Percentiles rank a stretch among this genome's conserved stretches.
Conservation (phyloP, 2,797 vertebrate species). For the Poeciliopsis gracilis region DNA sequence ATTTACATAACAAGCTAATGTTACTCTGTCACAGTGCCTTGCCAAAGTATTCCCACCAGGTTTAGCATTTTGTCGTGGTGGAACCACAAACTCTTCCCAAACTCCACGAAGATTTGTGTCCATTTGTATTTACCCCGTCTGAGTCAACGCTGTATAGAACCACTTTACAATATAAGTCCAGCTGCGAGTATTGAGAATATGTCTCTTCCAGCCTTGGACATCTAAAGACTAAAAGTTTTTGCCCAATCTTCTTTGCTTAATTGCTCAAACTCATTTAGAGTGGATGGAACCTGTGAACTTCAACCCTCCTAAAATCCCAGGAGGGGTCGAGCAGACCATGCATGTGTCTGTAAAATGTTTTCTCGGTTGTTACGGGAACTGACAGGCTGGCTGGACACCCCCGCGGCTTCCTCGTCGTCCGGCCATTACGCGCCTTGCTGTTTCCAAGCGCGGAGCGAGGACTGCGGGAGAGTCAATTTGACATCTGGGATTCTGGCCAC, state of each 20-base stretch:
- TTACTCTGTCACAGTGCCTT: not conserved
- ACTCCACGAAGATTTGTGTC: not conserved
- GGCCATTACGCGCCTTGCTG: no score
- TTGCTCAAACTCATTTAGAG: not conserved
- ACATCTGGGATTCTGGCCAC: not conserved
- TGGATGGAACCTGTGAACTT: not conserved
- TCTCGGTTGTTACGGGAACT: no score
- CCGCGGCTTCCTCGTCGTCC: no score
- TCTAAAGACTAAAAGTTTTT: not conserved
- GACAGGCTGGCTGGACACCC: no score
- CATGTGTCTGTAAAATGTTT: no score
- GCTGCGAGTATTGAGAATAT: not conserved
- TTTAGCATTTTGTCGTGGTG: not conserved
- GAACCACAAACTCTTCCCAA: not conserved
- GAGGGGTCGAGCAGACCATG: no score
- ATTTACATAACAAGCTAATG: not conserved
- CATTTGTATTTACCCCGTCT: not conserved
- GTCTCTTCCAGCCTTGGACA: not conserved
- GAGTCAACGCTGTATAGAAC: not conserved
- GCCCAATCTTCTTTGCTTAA: not conserved
- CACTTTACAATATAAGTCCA: not conserved
- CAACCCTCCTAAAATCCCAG: not conserved
- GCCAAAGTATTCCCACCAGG: not conserved
- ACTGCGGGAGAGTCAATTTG: not conserved
- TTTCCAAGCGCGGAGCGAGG: no score